These are phyloP conservation scores for Esox niger DNA, from an alignment of 2,113 vertebrate genomes.

Conservation along the genomic window DNA sequence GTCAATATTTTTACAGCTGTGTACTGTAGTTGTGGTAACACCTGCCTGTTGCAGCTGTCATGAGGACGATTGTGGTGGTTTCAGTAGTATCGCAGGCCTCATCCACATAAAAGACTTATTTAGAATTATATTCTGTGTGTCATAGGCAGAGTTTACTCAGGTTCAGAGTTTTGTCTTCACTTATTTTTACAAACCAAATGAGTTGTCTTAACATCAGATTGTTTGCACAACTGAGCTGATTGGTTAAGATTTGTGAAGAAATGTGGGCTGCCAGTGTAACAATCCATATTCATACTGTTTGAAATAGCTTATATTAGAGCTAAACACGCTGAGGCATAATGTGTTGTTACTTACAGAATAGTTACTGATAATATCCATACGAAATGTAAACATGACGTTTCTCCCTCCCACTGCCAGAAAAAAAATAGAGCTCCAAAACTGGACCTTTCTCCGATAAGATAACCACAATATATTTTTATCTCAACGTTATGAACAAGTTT, in stretches of 20 bases:
- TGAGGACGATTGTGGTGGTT: constrained; percentile 42
- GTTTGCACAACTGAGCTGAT: too few relatives aligned
- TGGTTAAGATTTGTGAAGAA: too few relatives aligned
- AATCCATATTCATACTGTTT: too few relatives aligned
- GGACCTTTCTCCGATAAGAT: not conserved
- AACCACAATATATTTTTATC: not conserved
- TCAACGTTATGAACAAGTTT: too few relatives aligned
- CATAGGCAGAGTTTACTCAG: too few relatives aligned
- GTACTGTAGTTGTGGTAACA: not conserved
- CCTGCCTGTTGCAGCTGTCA: constrained; percentile 1
- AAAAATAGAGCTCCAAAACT: not conserved
- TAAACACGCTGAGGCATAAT: not conserved
- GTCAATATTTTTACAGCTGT: not conserved
- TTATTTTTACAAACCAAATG: too few relatives aligned
- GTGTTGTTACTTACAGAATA: not conserved
- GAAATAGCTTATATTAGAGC: not conserved
- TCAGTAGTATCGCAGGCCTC: constrained; percentile 20
- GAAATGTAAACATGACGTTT: too few relatives aligned
- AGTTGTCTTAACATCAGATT: too few relatives aligned
- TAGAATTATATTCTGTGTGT: not conserved
- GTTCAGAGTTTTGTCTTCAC: too few relatives aligned
- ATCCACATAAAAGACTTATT: not conserved
- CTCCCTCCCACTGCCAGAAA: not conserved
- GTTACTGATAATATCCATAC: not conserved
- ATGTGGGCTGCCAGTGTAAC: too few relatives aligned